Evolutionary conservation across 2,113 vertebrate genomes (phyloP), one percentile per base, ranked within the genome.

Genomic region (Rhipidura dahli): DNA sequence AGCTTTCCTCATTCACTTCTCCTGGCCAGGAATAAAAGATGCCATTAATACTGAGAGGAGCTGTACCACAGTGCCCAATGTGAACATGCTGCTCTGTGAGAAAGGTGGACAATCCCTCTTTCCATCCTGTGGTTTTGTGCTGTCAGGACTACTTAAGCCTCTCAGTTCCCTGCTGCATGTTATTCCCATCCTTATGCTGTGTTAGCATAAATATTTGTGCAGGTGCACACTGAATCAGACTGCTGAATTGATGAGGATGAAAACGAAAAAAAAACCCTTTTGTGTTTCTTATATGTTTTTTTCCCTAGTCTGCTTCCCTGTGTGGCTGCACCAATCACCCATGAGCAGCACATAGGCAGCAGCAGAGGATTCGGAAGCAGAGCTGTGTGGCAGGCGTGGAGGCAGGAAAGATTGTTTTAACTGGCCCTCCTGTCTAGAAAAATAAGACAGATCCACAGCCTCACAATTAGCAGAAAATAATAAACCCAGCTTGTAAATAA

Each of bases 381-480:
- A 83, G 47, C 44, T 81, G 31, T 2, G 1, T 77, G 83, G 59
- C 57, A 44, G 42, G 68, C 2, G 0, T 53, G 59, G 68, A 83
- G 27, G 14, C 75, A 75, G 75, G 44, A 60, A 71, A 31, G 53
- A 42, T 39, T n/a, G 9, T 66, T 69, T 75, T 42, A 51, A 76
- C 53, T 76, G 61, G 37, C n/a, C 15, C 8, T 69, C 33, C 31
- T 24, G 9, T 35, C 28, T 57, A 49, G 45, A 31, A 88, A 53
- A 77, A 45, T 69, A 42, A 51, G 15, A 64, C 47, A 59, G 45
- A 80, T 77, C 59, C 56, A 47, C 50, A 82, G 54, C 51, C 85
- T 93, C 70, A 59, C 51, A 87, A 82, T 92, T 92, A 89, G 89
- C 69, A 70, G 65, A 89, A 90, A 92, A 95, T 71, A 91, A 63